These are phyloP conservation scores for Australoheros facetus DNA, from an alignment of 2,797 vertebrate species.

Conservation along the genomic window DNA sequence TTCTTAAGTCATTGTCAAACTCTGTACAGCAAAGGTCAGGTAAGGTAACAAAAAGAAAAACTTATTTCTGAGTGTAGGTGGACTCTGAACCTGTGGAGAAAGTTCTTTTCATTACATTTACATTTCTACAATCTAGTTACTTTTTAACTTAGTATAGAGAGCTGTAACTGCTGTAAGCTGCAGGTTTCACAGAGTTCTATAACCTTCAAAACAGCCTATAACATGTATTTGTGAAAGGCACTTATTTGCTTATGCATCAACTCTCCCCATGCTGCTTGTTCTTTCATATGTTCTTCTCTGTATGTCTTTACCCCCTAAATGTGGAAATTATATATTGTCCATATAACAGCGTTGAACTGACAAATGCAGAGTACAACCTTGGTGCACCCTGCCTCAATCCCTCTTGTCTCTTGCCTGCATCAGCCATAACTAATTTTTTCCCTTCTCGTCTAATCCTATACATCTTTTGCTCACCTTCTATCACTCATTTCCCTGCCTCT, in stretches of 20 bases:
- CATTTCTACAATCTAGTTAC: neutral
- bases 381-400: slow-evolving; percentile 43
- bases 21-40: neutral
- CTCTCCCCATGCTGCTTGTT: neutral
- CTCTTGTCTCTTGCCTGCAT: slow-evolving; percentile 48
- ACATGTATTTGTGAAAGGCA: slow-evolving; percentile 2
- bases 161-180: neutral
- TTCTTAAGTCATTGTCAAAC: neutral
- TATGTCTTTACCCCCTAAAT: slow-evolving; percentile 8
- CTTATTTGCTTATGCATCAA: neutral
- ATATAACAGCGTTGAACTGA: slow-evolving; percentile 39
- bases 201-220: neutral
- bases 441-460: slow-evolving; percentile 56
- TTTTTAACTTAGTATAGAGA: neutral
- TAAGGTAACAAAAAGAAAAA: too few relatives aligned
- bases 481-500: slow-evolving; percentile 46
- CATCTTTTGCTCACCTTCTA: slow-evolving; percentile 50
- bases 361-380: slow-evolving; percentile 68
- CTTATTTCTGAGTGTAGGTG: neutral
- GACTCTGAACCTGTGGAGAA: neutral
- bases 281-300: neutral
- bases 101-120: neutral
- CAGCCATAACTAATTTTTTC: slow-evolving; percentile 57
- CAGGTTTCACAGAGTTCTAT: slow-evolving; percentile 3
- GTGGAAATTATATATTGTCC: slow-evolving; percentile 42